phyloP scores from a whole-genome alignment of 35 echinoderm and acorn worm species.

The Nesometra sesokonis region DNA sequence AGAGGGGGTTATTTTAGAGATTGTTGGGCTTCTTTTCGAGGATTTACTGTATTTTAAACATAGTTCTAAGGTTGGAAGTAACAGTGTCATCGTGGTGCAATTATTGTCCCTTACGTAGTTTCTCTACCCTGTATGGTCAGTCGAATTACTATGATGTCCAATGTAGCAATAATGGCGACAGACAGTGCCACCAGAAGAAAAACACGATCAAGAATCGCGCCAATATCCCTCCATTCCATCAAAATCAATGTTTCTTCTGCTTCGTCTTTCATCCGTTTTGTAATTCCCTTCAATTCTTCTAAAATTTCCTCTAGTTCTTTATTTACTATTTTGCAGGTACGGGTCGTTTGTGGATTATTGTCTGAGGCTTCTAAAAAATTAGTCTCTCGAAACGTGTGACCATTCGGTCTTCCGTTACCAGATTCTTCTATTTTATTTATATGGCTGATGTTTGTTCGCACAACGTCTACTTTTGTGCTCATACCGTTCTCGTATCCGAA shows the following conservation, averaged over 20 bases:
- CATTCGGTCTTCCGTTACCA: not conserved
- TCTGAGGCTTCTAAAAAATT: not conserved
- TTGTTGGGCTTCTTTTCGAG: too few relatives aligned
- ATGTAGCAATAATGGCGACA: not conserved
- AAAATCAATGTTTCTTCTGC: not conserved
- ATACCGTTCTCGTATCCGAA: not conserved
- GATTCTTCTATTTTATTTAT: not conserved
- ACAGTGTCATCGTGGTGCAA: too few relatives aligned
- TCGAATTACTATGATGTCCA: not conserved
- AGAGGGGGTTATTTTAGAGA: too few relatives aligned
- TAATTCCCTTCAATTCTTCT: not conserved
- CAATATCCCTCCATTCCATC: conserved; percentile 1
- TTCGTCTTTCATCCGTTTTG: not conserved
- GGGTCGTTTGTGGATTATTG: not conserved
- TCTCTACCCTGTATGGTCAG: not conserved
- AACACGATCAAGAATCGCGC: not conserved
- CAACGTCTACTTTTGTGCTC: not conserved
- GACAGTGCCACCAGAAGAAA: not conserved
- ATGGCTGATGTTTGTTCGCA: not conserved
- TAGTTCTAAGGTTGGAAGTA: too few relatives aligned
- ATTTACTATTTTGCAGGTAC: not conserved
- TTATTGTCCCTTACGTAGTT: too few relatives aligned
- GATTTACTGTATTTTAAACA: too few relatives aligned
- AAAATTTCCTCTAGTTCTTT: not conserved
- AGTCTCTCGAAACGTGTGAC: not conserved